Evolutionary conservation across 1,140 invertebrate genomes (phyloP).

Genomic region (Sesamia nonagrioides): DNA sequence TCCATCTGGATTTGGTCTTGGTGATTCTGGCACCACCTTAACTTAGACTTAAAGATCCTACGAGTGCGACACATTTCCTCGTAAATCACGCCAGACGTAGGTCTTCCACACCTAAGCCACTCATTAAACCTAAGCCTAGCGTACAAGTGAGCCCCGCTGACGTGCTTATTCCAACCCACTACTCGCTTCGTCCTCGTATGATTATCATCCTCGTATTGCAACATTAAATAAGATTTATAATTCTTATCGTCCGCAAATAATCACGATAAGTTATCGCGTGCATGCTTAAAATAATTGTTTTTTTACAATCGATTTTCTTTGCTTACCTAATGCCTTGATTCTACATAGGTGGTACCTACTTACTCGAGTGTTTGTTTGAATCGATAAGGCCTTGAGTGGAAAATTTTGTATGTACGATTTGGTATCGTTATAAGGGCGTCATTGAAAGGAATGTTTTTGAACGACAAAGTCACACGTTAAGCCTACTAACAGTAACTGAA

Average conservation of each 20-base stretch:
- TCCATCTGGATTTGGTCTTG: too few species aligned
- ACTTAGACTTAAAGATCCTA: too few species aligned
- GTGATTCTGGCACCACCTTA: too few species aligned
- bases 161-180: too few species aligned
- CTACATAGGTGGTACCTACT: not conserved
- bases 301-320: not conserved
- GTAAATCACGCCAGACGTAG: too few species aligned
- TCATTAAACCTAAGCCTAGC: too few species aligned
- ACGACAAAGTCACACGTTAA: not conserved
- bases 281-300: not conserved
- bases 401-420: not conserved
- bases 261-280: slow-evolving; percentile 1
- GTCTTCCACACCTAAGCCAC: too few species aligned
- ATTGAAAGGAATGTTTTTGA: not conserved
- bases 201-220: too few species aligned
- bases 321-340: not conserved
- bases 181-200: too few species aligned
- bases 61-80: too few species aligned
- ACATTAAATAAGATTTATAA: not conserved
- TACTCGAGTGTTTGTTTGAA: not conserved
- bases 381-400: slow-evolving; percentile 4
- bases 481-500: not conserved
- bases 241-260: not conserved
- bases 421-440: not conserved
- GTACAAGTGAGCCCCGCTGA: too few species aligned